Evolutionary conservation across 1,140 invertebrate genomes (phyloP), one percentile per base, ranked within the genome.

Genomic region (Tribolium madens): DNA sequence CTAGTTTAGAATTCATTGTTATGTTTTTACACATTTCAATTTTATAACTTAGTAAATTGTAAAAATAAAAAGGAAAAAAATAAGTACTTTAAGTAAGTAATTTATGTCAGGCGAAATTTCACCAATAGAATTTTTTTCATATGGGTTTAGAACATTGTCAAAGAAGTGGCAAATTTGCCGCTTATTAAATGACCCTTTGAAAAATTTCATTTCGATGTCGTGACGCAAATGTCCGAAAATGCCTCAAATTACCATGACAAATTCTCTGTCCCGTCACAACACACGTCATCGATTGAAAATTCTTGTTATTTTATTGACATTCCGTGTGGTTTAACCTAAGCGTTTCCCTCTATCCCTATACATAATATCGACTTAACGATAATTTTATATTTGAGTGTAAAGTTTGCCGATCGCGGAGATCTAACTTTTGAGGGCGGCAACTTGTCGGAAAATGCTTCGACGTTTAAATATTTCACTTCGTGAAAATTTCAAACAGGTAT

Each of bases 391-490:
- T 12, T 33, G 18, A 13, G n/a, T n/a, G 57, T 12, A 64, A 64
- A 33, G 21, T 64, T 64, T 33, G n/a, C 53, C 18, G 15, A 1
- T 60, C 18, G 18, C 26, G 26, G 57, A 10, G 26, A 33, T 64
- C 57, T 5, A 33, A 31, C 7, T 33, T 64, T 64, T 13, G 9
- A 33, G n/a, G 26, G 10, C 3, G 21, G 10, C 9, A 12, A 14
- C 14, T 10, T 0, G 13, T 6, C 10, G 26, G 57, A 14, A 64
- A 57, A 57, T 18, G 52, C 52, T 57, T n/a, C 15, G 26, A 33
- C n/a, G n/a, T 64, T 64, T 64, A 64, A 33, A 64, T 64, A 64
- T 64, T 64, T 64, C 13, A 64, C 57, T 64, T 64, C 26, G 57
- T 64, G 57, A 64, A 64, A 64, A 64, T 64, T 64, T 64, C 57